Evolutionary conservation across 2,888 invertebrate species (phyloP).

Genomic region (Eupelmus urozonus): DNA sequence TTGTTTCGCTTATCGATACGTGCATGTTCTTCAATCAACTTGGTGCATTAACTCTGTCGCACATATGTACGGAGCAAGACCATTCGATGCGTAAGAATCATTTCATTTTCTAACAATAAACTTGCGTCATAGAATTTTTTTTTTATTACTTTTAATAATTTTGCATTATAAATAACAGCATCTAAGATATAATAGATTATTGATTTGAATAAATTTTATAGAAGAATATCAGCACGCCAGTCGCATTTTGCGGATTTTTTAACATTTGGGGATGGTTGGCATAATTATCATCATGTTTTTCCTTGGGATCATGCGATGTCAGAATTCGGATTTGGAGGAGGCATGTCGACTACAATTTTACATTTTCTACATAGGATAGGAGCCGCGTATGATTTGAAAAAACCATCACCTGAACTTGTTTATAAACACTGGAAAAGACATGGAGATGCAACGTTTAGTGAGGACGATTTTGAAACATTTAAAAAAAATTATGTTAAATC

Average conservation of each 20-base stretch:
- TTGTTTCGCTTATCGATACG: not conserved
- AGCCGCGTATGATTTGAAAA: constrained; percentile 78
- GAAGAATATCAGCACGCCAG: constrained; percentile 38
- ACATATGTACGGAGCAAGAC: not conserved
- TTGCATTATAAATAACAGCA: not conserved
- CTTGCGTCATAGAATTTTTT: constrained; percentile 84
- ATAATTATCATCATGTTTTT: constrained; percentile 81
- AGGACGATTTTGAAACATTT: not conserved
- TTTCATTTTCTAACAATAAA: too few relatives aligned
- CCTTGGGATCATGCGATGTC: constrained; percentile 76
- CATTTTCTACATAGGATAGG: constrained; percentile 72
- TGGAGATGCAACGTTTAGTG: constrained; percentile 71
- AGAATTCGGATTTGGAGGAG: constrained; percentile 61
- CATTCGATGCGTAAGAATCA: constrained; percentile 73
- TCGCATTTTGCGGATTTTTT: constrained; percentile 62
- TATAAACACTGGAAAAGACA: constrained; percentile 75
- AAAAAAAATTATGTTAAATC: not conserved
- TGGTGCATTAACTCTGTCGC: not conserved
- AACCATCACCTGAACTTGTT: constrained; percentile 71
- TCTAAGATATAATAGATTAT: too few relatives aligned
- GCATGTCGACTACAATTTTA: constrained; percentile 51
- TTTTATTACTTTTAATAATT: constrained; percentile 72
- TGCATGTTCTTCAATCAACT: not conserved
- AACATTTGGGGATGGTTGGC: constrained; percentile 78
- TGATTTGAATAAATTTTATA: constrained; percentile 4